Evolutionary conservation across 1,140 invertebrate genomes (phyloP), one percentile per base, ranked within the genome.

Genomic region (Bombus huntii): DNA sequence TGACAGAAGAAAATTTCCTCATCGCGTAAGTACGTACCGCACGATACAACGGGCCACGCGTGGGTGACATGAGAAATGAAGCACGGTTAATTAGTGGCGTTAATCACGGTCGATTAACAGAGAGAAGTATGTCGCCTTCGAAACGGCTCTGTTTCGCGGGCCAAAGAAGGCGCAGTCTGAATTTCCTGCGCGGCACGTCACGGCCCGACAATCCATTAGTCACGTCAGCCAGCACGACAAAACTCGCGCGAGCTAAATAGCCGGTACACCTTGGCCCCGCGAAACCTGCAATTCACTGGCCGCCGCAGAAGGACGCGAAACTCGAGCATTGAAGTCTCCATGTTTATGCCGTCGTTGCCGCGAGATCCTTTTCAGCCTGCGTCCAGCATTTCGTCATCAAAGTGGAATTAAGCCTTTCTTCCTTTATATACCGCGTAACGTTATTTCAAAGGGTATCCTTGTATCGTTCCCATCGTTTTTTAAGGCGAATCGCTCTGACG

Each of bases 201-300:
- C 79, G 62, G 65, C 71, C 68, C 44, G 88, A 66, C 86, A 71
- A 90, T 90, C 89, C 87, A 90, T 90, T 90, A 90, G 89, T 90
- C 89, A 90, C 83, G 83, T 83, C 74, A 79, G 57, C 77, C 53
- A 72, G 68, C 53, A 72, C 89, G 83, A 90, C 89, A 90, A 90
- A 90, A 90, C 86, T 90, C 87, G 77, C 87, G 76, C 83, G 86
- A 90, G 89, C 70, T 90, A 90, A 90, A 90, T 85, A 90, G 76
- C 89, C 83, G 77, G 89, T 90, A 90, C 89, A 90, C 89, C 89
- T 90, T 90, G 89, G 89, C 89, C 88, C 89, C 89, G 88, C 88
- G 81, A 89, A 89, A 87, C 88, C 83, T 89, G 88, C 88, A 90
- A 89, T 90, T 87, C 88, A 90, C 88, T 84, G 80, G 76, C 59